Evolutionary conservation across 2,797 vertebrate species (phyloP), one percentile per base, ranked within the genome.

Genomic region (Ispidina lecontei): DNA sequence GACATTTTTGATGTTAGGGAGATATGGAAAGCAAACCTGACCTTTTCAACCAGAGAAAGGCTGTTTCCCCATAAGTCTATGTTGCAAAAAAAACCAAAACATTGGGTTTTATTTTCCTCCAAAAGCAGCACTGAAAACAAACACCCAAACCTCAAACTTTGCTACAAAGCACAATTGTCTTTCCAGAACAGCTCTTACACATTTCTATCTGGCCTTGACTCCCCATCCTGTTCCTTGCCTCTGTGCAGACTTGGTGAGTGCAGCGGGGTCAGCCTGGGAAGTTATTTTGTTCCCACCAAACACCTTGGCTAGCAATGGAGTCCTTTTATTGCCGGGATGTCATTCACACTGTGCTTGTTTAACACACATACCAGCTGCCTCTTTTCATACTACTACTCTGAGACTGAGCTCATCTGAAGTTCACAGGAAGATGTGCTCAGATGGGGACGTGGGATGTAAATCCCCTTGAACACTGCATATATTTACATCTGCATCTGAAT

Each of bases 1-100:
- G 72, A 95, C 84, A 82, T 91, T 95, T 90, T 82, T 95, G 90
- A 95, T 89, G 86, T 6, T 39, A 91, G 65, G 14, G 86, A 95
- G 94, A 94, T 91, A 93, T 63, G 78, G 79, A 94, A 95, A 96
- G 89, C 63, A 93, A 96, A 78, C 82, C 78, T 95, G 93, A 96
- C 95, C 95, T 95, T 95, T 95, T 93, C 90, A 93, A 90, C 94
- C 49, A 26, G 54, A 79, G 68, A 37, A 77, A 51, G 37, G 87
- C 78, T 77, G 39, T 90, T 95, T 94, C 93, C 65, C 58, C 59
- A 72, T 72, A 89, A 94, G 86, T 37, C 69, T 59, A 13, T 80
- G 63, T 83, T 0, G 0, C 72, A 78, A 83, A 95, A 56, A 63
- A 89, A 89, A 71, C 86, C 35, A n/a, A n/a, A n/a, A n/a, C 44